Conservation (phyloP, 1,140 invertebrate species). For the Acromyrmex charruanus region DNA sequence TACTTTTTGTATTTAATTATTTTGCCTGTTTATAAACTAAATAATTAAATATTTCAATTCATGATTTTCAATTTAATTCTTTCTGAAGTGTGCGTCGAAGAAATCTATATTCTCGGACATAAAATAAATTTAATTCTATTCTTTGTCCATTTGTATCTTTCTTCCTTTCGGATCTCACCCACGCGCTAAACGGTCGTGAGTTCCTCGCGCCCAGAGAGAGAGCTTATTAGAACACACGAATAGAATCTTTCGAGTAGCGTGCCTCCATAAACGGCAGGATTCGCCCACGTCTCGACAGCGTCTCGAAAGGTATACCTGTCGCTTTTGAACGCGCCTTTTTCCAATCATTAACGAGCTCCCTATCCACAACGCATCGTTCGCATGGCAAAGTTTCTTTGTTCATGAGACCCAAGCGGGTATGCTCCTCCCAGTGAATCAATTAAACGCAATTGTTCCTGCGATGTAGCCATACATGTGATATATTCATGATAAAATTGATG, state of each 20-base stretch:
- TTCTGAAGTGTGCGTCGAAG: neutral
- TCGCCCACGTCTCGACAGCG: slow-evolving; percentile 76
- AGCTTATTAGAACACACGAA: slow-evolving; percentile 78
- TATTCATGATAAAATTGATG: neutral
- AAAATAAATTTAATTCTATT: slow-evolving; percentile 35
- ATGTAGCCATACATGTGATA: neutral
- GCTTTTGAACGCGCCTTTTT: slow-evolving; percentile 66
- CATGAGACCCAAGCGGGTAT: slow-evolving; percentile 41
- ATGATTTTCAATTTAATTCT: neutral
- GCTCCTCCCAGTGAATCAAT: slow-evolving; percentile 47
- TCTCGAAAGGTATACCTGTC: slow-evolving; percentile 74
- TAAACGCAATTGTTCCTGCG: slow-evolving; percentile 48
- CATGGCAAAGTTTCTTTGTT: slow-evolving; percentile 66
- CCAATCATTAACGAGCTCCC: slow-evolving; percentile 71
- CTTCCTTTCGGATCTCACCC: slow-evolving; percentile 59
- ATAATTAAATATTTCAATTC: neutral
- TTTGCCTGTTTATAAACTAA: neutral
- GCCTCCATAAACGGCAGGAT: slow-evolving; percentile 73
- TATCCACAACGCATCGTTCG: slow-evolving; percentile 24
- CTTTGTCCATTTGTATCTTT: slow-evolving; percentile 42
- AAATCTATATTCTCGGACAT: neutral
- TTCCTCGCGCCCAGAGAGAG: slow-evolving; percentile 59
- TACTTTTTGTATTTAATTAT: neutral
- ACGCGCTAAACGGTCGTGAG: slow-evolving; percentile 74
- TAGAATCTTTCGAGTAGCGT: slow-evolving; percentile 69